These are phyloP conservation scores for Macropodus opercularis DNA, from an alignment of 2,797 vertebrate species.

Conservation along the genomic window DNA sequence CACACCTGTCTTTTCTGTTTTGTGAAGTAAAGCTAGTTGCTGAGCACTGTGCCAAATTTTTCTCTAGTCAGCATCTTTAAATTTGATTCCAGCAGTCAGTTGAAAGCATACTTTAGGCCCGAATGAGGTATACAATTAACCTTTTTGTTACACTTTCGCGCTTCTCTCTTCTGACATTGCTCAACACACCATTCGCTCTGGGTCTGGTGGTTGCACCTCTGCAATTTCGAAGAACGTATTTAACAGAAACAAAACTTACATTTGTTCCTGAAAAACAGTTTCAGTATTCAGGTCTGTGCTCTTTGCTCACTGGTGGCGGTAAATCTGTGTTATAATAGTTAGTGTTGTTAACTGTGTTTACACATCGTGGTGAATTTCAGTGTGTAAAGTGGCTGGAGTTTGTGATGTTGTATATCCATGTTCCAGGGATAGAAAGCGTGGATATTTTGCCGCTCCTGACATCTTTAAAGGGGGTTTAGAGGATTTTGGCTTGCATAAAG, in stretches of 20 bases:
- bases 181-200: slow-evolving; percentile 21
- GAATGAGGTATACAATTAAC: slow-evolving; percentile 3
- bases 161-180: slow-evolving; percentile 12
- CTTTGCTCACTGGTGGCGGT: no score
- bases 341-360: background rate
- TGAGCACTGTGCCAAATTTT: slow-evolving; percentile 7
- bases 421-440: background rate
- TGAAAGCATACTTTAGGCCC: background rate
- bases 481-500: slow-evolving; percentile 48
- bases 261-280: slow-evolving; percentile 6
- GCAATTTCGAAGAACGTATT: slow-evolving; percentile 11
- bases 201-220: slow-evolving; percentile 13
- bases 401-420: background rate
- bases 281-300: slow-evolving; percentile 1
- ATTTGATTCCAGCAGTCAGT: slow-evolving; percentile 7
- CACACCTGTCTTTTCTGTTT: slow-evolving; percentile 25
- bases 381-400: background rate
- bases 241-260: background rate
- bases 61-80: background rate
- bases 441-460: slow-evolving; percentile 22
- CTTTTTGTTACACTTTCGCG: slow-evolving; percentile 6
- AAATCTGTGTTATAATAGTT: no score
- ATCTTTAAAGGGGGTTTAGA: slow-evolving; percentile 43
- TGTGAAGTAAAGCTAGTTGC: slow-evolving; percentile 3
- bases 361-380: background rate